Conservation (phyloP, 2,797 vertebrate genomes). For the Kryptolebias ocellatus region DNA sequence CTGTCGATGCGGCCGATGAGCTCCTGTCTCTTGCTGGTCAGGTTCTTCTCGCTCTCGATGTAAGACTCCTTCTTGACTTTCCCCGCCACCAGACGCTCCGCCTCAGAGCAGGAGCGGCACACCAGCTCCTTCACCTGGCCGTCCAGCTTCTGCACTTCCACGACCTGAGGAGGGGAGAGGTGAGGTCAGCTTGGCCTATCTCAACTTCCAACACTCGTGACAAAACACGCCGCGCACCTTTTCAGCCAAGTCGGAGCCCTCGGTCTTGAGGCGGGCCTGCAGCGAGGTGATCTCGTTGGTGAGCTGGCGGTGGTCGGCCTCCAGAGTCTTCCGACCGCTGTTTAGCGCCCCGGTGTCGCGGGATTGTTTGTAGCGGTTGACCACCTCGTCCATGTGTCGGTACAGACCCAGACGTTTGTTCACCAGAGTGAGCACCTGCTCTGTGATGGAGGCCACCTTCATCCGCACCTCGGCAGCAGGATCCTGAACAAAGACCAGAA, state of each 20-base stretch:
- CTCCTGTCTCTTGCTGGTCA: conserved; percentile 91
- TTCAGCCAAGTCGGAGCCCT: conserved; percentile 95
- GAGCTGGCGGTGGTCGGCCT: conserved; percentile 91
- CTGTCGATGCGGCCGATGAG: conserved; percentile 93
- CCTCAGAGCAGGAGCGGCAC: conserved; percentile 90
- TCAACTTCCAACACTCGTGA: neutral
- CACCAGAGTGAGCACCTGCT: conserved; percentile 96
- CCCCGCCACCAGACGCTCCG: conserved; percentile 93
- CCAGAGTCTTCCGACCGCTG: conserved; percentile 91
- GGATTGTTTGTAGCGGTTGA: conserved; percentile 97
- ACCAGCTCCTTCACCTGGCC: conserved; percentile 94
- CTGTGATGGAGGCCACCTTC: conserved; percentile 99
- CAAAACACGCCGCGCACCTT: conserved; percentile 79
- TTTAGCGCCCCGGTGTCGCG: conserved; percentile 92
- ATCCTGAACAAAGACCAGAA: conserved; percentile 80
- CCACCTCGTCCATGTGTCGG: conserved; percentile 94
- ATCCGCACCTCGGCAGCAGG: conserved; percentile 97
- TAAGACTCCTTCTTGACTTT: conserved; percentile 98
- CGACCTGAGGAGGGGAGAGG: conserved; percentile 83
- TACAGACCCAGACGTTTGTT: conserved; percentile 96
- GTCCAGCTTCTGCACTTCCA: conserved; percentile 96
- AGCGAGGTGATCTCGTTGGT: conserved; percentile 90
- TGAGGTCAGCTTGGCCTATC: neutral
- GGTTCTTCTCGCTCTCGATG: conserved; percentile 92
- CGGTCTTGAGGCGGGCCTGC: conserved; percentile 93